Base-by-base conservation (phyloP, 92 coral and sea anemone species). In the Epizoanthus scotinus region DNA sequence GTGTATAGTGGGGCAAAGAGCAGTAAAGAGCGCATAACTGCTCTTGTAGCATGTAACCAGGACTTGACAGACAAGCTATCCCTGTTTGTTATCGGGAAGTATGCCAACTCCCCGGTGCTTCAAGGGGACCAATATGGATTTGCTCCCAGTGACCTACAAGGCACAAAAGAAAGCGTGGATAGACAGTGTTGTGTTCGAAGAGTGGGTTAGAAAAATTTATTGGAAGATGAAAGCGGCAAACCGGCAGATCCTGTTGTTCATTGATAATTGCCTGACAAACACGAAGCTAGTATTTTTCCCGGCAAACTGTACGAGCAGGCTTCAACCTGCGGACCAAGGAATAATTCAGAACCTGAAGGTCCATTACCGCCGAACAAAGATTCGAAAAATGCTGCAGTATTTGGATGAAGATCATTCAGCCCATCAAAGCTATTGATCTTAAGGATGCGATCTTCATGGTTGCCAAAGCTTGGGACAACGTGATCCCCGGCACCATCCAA, bases 361-460 rank as follows among this genome's bases (percentile, higher is more conserved):
- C 58, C 67, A 71, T 53, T 86, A 81, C 69, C 78, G 82, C 49
- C 21, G 63, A 77, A 86, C 81, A 29, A 86, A 80, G 89, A 63
- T 72, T 40, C 22, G 75, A 18, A 40, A 40, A 6, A 70, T 70
- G 38, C 22, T 84, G 56, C 82, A 70, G 83, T 78, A 47, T 66
- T 78, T 83, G 54, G 91, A 71, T 71, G 85, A 83, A 21, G 61
- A 65, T n/a, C n/a, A n/a, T n/a, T 60, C 66, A 87, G 52, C 82
- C 87, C 22, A 26, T 63, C 50, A 49, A 78, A 64, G 83, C 79
- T 9, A 68, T 78, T 29, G 49, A 86, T 52, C 75, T 79, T 17
- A 86, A 86, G 67, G 89, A 73, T 71, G 82, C 75, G 63, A 75
- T 86, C 42, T 86, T 82, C 54, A 82, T 87, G 90, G 70, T 75